phyloP scores from a whole-genome alignment of 1,140 invertebrate genomes.

The Amyelois transitella region DNA sequence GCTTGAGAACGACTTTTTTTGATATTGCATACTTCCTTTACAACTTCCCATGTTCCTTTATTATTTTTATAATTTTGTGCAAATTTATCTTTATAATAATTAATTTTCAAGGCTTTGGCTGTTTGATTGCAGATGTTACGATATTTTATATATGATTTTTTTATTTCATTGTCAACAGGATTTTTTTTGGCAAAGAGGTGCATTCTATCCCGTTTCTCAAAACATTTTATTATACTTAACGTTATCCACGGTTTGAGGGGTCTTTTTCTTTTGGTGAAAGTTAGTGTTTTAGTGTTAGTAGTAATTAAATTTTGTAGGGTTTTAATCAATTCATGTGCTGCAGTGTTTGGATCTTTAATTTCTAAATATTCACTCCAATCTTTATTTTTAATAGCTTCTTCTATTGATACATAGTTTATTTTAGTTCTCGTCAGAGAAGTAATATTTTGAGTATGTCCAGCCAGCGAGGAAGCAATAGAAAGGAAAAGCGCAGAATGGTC shows the following conservation, averaged over 20 bases:
- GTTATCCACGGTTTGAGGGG: conserved; percentile 10
- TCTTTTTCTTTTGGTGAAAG: conserved; percentile 2
- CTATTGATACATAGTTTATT: neutral
- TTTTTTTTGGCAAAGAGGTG: neutral
- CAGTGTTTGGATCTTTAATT: neutral
- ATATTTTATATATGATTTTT: conserved; percentile 1
- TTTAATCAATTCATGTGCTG: neutral
- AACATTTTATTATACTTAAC: conserved; percentile 3
- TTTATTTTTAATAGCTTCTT: neutral
- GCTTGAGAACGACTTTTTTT: too few relatives aligned
- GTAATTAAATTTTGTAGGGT: neutral
- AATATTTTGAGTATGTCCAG: neutral
- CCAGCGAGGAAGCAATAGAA: neutral
- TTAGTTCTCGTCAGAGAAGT: neutral
- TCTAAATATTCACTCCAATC: conserved; percentile 1
- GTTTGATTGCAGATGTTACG: conserved; percentile 6
- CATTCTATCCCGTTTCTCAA: conserved; percentile 3
- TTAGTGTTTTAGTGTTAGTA: neutral
- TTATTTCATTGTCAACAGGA: neutral
- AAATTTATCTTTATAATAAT: too few relatives aligned
- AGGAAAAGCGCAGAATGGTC: conserved; percentile 2
- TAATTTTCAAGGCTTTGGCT: neutral
- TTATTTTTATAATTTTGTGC: too few relatives aligned
- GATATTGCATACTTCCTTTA: too few relatives aligned
- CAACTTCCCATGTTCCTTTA: too few relatives aligned